Percentiles rank a stretch among this genome's conserved stretches.
Evolutionary conservation across 2,113 vertebrate species (phyloP).

Genomic region (Neogobius melanostomus): DNA sequence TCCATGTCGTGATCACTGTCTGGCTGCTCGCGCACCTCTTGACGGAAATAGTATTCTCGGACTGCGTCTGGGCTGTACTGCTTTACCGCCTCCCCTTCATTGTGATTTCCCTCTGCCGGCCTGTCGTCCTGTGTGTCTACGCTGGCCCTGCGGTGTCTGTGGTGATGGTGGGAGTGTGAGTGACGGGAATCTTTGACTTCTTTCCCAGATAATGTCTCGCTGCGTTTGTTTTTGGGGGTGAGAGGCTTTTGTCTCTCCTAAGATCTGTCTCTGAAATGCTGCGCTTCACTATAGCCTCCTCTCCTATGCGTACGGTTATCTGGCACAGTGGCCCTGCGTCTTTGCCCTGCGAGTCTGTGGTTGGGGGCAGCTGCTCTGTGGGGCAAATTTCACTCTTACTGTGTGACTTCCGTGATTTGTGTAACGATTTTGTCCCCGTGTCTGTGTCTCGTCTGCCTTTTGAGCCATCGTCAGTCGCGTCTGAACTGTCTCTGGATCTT

Average conservation of each 20-base stretch:
- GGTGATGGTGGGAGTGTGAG: conserved; percentile 72
- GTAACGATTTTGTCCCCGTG: conserved; percentile 51
- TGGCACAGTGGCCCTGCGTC: conserved; percentile 84
- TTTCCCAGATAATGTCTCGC: conserved; percentile 48
- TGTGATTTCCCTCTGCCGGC: conserved; percentile 41
- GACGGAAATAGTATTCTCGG: conserved; percentile 75
- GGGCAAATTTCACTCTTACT: conserved; percentile 77
- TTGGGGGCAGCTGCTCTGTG: conserved; percentile 77
- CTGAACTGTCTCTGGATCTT: conserved; percentile 64
- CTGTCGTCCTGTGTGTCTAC: conserved; percentile 48
- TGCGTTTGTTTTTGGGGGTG: conserved; percentile 66
- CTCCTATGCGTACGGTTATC: conserved; percentile 91
- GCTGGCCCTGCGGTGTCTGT: conserved; percentile 68
- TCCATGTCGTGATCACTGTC: conserved; percentile 82
- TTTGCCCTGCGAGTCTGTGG: conserved; percentile 71
- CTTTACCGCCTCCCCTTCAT: conserved; percentile 45
- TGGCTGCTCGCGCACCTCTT: conserved; percentile 79
- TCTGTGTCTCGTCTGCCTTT: conserved; percentile 59
- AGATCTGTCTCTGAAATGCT: conserved; percentile 91
- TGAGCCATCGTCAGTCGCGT: conserved; percentile 49
- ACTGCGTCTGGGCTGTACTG: conserved; percentile 60
- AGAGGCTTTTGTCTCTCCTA: conserved; percentile 77
- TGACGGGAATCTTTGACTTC: conserved; percentile 68
- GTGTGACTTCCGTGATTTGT: conserved; percentile 70
- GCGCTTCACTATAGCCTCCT: conserved; percentile 90